Conservation (phyloP, 2,113 vertebrate species). For the Columbina picui region DNA sequence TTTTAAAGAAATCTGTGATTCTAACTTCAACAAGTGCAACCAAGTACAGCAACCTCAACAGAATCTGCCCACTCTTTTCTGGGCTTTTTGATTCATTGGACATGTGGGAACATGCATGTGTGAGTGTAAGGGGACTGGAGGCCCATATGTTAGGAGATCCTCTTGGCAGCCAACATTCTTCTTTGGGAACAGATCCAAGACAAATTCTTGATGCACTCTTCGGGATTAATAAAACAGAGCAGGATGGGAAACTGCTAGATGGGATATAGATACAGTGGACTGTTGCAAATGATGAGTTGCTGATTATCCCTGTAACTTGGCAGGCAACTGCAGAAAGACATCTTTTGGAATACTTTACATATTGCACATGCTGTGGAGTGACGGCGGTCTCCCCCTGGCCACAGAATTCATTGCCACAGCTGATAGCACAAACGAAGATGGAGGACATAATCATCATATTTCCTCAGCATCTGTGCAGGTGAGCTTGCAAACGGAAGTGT, state of each 20-base stretch:
- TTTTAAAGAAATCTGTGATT: conserved; percentile 20
- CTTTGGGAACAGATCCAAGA: conserved; percentile 38
- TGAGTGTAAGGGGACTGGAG: conserved; percentile 9
- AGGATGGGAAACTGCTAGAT: not conserved
- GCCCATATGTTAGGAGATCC: conserved; percentile 29
- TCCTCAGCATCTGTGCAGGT: not conserved
- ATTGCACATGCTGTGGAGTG: not conserved
- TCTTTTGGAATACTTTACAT: not conserved
- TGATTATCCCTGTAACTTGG: not conserved
- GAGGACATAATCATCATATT: not conserved
- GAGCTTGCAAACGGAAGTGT: not conserved
- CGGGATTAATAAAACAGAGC: conserved; percentile 28
- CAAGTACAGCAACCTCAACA: not conserved
- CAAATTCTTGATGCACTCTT: not conserved
- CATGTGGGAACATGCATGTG: conserved; percentile 35
- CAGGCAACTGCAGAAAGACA: not conserved
- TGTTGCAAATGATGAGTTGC: not conserved
- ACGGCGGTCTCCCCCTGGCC: not conserved
- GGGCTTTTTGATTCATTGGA: conserved; percentile 25
- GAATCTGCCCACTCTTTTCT: conserved; percentile 11
- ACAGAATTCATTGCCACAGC: not conserved
- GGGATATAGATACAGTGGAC: not conserved
- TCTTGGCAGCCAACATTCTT: conserved; percentile 29
- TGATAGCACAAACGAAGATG: not conserved
- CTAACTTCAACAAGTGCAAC: not conserved